A percentile compares a stretch with the other conserved stretches of the same genome.
phyloP scores from a whole-genome alignment of 2,888 invertebrate genomes.

The Marasmarcha lunaedactyla region DNA sequence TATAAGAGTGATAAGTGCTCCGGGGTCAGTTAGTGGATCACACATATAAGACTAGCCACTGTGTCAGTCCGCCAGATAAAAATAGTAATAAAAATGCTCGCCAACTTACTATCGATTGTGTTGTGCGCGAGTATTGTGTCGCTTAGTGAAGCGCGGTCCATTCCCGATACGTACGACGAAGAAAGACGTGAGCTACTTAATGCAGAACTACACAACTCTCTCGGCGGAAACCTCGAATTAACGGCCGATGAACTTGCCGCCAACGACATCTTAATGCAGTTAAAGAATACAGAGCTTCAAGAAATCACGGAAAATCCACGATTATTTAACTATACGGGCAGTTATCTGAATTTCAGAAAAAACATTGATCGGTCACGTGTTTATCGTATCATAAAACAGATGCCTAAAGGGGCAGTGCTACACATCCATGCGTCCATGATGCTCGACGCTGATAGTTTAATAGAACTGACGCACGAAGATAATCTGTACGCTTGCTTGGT shows the following conservation, averaged over 20 bases:
- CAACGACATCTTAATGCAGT: conserved; percentile 69
- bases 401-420: conserved; percentile 83
- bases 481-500: conserved; percentile 69
- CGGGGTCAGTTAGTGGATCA: too few species aligned
- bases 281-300: conserved; percentile 62
- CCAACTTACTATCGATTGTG: too few species aligned
- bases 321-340: conserved; percentile 68
- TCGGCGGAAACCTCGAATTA: conserved; percentile 63
- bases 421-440: conserved; percentile 78
- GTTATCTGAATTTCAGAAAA: conserved; percentile 72
- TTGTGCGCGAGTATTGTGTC: too few species aligned
- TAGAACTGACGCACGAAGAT: conserved; percentile 73
- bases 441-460: conserved; percentile 69
- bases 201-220: conserved; percentile 45
- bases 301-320: conserved; percentile 55
- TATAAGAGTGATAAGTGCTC: too few species aligned
- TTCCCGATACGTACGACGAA: conserved; percentile 17
- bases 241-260: conserved; percentile 55
- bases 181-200: conserved; percentile 29
- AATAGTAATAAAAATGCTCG: too few species aligned
- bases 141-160: too few species aligned
- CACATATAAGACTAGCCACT: too few species aligned
- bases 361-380: conserved; percentile 74
- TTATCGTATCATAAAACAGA: conserved; percentile 72
- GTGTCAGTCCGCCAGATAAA: too few species aligned